Percentiles rank a stretch among this genome's conserved stretches.
phyloP scores from a whole-genome alignment of 2,113 vertebrate species.

The Crotophaga sulcirostris region DNA sequence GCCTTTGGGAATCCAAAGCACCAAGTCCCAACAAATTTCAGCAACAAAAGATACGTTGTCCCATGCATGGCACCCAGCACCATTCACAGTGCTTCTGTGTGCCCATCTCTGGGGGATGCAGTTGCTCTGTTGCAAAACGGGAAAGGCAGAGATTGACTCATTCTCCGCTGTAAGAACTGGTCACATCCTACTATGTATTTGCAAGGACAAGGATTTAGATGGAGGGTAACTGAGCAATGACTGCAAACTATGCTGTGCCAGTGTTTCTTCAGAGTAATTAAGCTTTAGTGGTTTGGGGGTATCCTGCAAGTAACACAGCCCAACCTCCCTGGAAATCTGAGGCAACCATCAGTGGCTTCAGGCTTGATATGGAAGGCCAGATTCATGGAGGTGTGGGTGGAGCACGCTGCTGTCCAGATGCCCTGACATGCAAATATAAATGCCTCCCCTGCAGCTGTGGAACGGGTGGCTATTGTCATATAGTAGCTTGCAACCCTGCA shows the following conservation, averaged over 20 bases:
- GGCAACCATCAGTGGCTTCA: neutral
- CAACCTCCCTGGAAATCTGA: neutral
- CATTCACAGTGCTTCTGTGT: neutral
- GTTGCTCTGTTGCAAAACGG: neutral
- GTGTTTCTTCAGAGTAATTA: neutral
- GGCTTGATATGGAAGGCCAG: neutral
- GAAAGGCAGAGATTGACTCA: neutral
- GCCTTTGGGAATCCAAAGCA: conserved; percentile 12
- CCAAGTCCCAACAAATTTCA: neutral
- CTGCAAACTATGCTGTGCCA: neutral
- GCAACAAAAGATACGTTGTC: neutral
- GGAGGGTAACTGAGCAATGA: neutral
- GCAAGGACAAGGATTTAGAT: neutral
- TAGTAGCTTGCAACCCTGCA: neutral
- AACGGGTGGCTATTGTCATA: neutral
- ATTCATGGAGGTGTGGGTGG: neutral
- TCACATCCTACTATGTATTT: neutral
- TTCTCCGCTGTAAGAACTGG: neutral
- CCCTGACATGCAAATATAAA: neutral
- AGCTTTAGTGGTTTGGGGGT: neutral
- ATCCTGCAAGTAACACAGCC: neutral
- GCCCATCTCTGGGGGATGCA: neutral
- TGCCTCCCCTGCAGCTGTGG: neutral
- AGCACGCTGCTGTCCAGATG: neutral
- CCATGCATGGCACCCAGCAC: neutral